These are phyloP conservation scores for Teleogryllus occipitalis DNA, from an alignment of 1,140 invertebrate genomes.

Conservation along the genomic window DNA sequence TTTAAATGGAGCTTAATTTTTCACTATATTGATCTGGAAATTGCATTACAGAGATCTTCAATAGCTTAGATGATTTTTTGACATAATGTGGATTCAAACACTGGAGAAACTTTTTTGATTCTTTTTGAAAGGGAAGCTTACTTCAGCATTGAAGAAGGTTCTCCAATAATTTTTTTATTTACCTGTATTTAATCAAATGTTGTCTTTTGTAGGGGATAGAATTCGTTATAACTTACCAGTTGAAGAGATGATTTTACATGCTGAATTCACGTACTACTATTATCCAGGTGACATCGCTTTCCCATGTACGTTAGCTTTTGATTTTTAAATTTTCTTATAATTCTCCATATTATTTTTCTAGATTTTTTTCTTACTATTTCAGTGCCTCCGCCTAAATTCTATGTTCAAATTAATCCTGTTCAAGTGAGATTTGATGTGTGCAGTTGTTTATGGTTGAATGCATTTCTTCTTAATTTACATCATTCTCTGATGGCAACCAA, in stretches of 20 bases:
- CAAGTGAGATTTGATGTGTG: constrained; percentile 74
- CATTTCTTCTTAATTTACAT: constrained; percentile 81
- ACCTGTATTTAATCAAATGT: neutral
- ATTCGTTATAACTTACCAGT: constrained; percentile 73
- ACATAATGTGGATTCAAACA: too few relatives aligned
- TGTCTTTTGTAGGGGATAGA: constrained; percentile 62
- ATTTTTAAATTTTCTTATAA: neutral
- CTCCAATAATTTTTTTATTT: too few relatives aligned
- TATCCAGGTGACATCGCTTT: constrained; percentile 90
- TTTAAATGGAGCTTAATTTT: too few relatives aligned
- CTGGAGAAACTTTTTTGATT: too few relatives aligned
- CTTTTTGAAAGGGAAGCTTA: too few relatives aligned
- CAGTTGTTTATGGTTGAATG: constrained; percentile 86
- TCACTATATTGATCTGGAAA: too few relatives aligned
- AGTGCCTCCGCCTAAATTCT: constrained; percentile 90
- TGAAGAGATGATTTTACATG: constrained; percentile 82
- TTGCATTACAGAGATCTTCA: too few relatives aligned
- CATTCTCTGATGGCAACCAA: constrained; percentile 51
- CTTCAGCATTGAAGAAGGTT: too few relatives aligned
- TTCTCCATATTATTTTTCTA: too few relatives aligned
- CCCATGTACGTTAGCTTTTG: constrained; percentile 59
- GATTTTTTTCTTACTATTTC: constrained; percentile 30
- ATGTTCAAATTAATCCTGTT: constrained; percentile 81
- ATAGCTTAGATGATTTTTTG: too few relatives aligned
- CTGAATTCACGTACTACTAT: constrained; percentile 95